phyloP scores from a whole-genome alignment of 2,888 invertebrate species.

The Phyllotreta cruciferae region DNA sequence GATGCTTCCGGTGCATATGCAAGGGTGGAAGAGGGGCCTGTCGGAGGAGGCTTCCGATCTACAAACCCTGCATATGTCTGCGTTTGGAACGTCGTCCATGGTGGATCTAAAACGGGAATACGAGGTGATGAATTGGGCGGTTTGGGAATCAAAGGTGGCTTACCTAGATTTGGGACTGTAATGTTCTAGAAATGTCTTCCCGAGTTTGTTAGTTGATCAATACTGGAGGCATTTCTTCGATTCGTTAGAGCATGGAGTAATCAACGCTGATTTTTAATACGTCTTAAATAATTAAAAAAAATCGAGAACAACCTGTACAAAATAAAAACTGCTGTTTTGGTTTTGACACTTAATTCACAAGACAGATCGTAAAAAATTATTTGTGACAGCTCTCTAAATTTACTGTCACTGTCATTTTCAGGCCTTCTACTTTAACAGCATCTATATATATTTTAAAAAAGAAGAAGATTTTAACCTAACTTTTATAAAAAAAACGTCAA shows the following conservation, averaged over 20 bases:
- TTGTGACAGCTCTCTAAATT: background rate
- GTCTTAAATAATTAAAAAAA: constrained; percentile 2
- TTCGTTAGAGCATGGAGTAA: background rate
- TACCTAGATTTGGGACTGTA: constrained; percentile 1
- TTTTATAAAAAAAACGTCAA: background rate
- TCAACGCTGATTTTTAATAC: background rate
- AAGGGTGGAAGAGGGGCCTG: constrained; percentile 95
- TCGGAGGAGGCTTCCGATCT: constrained; percentile 92
- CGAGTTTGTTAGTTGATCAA: background rate
- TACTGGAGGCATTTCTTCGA: background rate
- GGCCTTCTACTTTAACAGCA: background rate
- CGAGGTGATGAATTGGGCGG: no score
- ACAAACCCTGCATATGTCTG: constrained; percentile 97
- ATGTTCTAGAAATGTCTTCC: background rate
- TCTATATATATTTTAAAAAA: constrained; percentile 13
- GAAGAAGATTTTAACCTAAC: constrained; percentile 2
- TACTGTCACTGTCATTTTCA: background rate
- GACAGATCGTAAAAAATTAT: background rate
- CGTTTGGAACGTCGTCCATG: constrained; percentile 66
- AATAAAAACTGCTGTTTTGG: constrained; percentile 10
- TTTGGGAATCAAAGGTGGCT: background rate
- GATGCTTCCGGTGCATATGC: constrained; percentile 98
- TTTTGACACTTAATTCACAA: background rate
- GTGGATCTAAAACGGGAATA: constrained; percentile 11
- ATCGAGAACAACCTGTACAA: constrained; percentile 1